A percentile compares a stretch with the other conserved stretches of the same genome.
phyloP scores from a whole-genome alignment of 2,113 vertebrate species.

The Oncorhynchus mykiss region DNA sequence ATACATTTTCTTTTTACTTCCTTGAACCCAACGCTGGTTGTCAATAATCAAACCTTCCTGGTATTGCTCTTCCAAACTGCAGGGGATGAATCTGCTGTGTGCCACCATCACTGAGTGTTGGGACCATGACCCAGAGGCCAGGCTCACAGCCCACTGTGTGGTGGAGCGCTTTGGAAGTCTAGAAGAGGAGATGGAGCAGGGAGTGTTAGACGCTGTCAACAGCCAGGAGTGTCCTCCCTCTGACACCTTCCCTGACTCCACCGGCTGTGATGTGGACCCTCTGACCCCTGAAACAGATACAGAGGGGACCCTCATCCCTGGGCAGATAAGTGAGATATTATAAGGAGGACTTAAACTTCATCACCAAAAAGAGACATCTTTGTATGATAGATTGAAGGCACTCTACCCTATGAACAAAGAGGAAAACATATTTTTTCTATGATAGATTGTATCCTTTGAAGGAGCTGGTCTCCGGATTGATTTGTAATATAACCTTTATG shows the following conservation, averaged over 20 bases:
- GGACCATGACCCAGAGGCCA: constrained; percentile 91
- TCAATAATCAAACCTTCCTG: no score
- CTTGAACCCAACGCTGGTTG: no score
- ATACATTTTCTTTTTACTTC: no score
- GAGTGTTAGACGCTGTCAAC: constrained; percentile 55
- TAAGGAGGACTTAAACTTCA: background rate
- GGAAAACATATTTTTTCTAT: constrained; percentile 36
- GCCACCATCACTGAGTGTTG: constrained; percentile 87
- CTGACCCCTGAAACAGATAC: background rate
- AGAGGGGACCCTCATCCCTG: constrained; percentile 21
- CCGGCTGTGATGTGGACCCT: background rate
- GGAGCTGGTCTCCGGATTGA: constrained; percentile 69
- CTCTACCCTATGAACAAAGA: background rate
- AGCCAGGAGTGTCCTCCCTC: background rate
- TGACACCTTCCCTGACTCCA: background rate
- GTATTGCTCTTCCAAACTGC: constrained; percentile 13
- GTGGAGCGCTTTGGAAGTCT: constrained; percentile 81
- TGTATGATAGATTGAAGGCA: background rate
- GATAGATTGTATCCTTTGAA: constrained; percentile 32
- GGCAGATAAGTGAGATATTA: constrained; percentile 40
- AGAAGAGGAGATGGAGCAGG: constrained; percentile 15
- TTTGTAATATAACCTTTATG: background rate
- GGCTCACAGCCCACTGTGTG: constrained; percentile 87
- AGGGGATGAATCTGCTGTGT: constrained; percentile 86
- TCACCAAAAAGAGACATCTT: background rate